Evolutionary conservation across 2,888 invertebrate species (phyloP).

Genomic region (Zootermopsis nevadensis): DNA sequence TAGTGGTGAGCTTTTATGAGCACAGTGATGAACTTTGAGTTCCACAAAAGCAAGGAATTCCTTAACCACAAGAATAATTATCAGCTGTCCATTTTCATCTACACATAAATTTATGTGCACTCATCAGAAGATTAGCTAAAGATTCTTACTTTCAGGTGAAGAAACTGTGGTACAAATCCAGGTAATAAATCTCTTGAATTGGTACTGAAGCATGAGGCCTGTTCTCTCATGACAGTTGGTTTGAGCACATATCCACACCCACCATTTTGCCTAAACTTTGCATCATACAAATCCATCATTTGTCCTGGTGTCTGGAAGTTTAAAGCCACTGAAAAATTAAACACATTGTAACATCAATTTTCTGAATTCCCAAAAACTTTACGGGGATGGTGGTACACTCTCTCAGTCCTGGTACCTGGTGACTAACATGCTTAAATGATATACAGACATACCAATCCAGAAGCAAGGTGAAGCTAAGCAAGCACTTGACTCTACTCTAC

Average conservation of each 20-base stretch:
- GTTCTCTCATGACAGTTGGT: conserved; percentile 68
- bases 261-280: conserved; percentile 70
- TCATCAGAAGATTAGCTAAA: neutral
- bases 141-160: conserved; percentile 62
- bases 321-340: conserved; percentile 61
- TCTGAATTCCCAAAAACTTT: neutral
- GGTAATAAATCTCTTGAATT: conserved; percentile 62
- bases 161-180: conserved; percentile 63
- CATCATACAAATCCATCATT: conserved; percentile 72
- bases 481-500: no score
- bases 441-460: no score
- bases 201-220: conserved; percentile 61
- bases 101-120: neutral
- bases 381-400: neutral
- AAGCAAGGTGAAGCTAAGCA: no score
- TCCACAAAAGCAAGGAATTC: no score
- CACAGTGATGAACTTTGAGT: no score
- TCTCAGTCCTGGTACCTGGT: neutral
- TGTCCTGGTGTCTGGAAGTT: conserved; percentile 71
- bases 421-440: no score
- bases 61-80: no score
- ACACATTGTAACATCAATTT: neutral
- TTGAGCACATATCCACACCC: conserved; percentile 71
- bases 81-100: no score
- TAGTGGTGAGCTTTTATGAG: no score